Base-by-base conservation (phyloP, 2,113 vertebrate species). In the Tupaia chinensis region DNA sequence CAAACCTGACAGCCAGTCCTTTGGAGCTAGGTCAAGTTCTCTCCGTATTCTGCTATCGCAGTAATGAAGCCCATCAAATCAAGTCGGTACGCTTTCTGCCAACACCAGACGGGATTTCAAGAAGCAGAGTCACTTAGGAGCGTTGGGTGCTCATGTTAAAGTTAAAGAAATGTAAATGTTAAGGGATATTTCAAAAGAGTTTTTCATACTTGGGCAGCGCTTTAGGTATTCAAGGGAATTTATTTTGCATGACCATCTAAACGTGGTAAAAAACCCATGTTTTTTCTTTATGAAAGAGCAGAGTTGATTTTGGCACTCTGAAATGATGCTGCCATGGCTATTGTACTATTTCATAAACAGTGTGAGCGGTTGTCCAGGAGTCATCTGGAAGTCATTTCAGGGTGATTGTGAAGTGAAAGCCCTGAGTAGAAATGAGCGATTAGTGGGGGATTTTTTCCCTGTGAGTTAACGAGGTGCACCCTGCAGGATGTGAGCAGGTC, bases 331-430 rank as follows among this genome's bases (percentile, higher is more conserved):
- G 96, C 83, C 58, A 93, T 95, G 88, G 92, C 82, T 93, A 93
- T 95, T 95, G 87, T 96, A 96, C 73, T 98, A 83, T 97, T 98
- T 98, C 90, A 97, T 98, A 97, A 97, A 96, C 95, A 97, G 91
- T 87, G 17, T 73, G 94, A 88, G 97, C 97, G 83, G 98, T 96
- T 97, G 97, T 98, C 96, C 53, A 97, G 96, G 97, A 98, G 87
- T 95, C 98, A 98, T 98, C 98, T 98, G 98, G 98, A 99, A 99
- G 81, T 98, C 95, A 98, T 98, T 98, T 98, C 83, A 79, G 58
- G 87, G 56, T 96, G 92, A 97, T 72, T 98, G 27, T 56, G 94
- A 96, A 97, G 98, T 53, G 4, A 73, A 93, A 97, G 94, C 93
- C 94, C 96, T 92, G 94, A 98, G 89, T 87, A 92, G 70, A 95